Base-by-base conservation (phyloP, 2,797 vertebrate species). In the Selene dorsalis region DNA sequence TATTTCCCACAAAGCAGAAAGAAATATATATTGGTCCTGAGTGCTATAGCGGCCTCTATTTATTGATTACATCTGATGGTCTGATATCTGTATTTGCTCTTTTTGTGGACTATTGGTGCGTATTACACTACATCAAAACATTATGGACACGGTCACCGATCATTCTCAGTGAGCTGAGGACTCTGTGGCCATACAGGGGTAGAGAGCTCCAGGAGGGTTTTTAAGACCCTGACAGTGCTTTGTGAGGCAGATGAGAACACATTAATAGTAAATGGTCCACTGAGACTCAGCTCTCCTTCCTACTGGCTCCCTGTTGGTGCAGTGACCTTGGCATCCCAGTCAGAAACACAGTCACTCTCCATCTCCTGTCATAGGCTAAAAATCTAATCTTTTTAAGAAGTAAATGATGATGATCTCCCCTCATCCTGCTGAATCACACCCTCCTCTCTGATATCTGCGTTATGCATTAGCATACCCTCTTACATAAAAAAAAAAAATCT, bases 241-340 rank as follows among this genome's bases (percentile, higher is more conserved):
- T 91, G 81, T 89, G 83, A 88, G 79, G 84, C 88, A 88, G 83
- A 91, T 91, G 92, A 92, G 92, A 86, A 89, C 68, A 68, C 87
- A 84, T 93, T 91, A 88, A 90, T 87, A 88, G 84, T 89, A 91
- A 93, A 90, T 80, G 87, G 86, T 71, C 91, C 81, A 52, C 68
- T 30, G 86, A 82, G 91, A 91, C 73, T 85, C 69, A 39, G 60
- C 82, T 83, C 86, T 81, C 68, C 75, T 82, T 85, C 72, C 77
- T 84, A 53, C 80, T 80, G 71, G 75, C 84, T 89, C 72, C 73
- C 77, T 79, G 82, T 78, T 87, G 84, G 69, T 87, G 84, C 75
- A 86, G 32, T 88, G 90, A 92, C 92, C 90, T 93, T 92, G 89
- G 64, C 77, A 26, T 79, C 84, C 82, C 58, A 76, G 64, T 87